These are phyloP conservation scores for Augochlorella aurata DNA, from an alignment of 2,888 invertebrate genomes.

Conservation along the genomic window DNA sequence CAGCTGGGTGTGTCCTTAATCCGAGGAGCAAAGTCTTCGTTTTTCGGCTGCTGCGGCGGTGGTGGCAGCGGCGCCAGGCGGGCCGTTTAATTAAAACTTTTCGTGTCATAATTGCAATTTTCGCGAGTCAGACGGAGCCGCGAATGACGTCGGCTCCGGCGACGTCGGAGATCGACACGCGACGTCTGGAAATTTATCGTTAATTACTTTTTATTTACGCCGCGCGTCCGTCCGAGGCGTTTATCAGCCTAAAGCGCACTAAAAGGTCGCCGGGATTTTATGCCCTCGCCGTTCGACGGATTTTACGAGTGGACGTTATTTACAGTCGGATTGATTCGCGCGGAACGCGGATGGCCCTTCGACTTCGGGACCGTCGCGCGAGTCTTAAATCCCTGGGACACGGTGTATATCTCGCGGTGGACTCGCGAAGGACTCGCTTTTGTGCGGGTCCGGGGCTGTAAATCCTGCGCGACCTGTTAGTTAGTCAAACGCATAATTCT, in stretches of 20 bases:
- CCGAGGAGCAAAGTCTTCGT: constrained; percentile 24
- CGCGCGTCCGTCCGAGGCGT: constrained; percentile 32
- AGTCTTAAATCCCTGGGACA: constrained; percentile 48
- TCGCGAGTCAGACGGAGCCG: neutral
- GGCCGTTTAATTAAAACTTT: constrained; percentile 56
- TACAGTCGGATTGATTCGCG: constrained; percentile 68
- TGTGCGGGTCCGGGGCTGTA: constrained; percentile 48
- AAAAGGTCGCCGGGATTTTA: constrained; percentile 60
- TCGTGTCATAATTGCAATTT: constrained; percentile 48
- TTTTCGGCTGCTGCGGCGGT: constrained; percentile 17
- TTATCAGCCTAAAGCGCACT: constrained; percentile 60
- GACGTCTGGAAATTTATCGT: constrained; percentile 60
- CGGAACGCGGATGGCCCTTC: constrained; percentile 54
- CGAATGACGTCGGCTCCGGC: neutral
- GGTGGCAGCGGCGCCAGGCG: neutral
- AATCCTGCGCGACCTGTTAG: constrained; percentile 53
- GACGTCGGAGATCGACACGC: neutral
- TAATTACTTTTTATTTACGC: constrained; percentile 68
- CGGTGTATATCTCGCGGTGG: constrained; percentile 29
- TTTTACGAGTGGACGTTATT: constrained; percentile 68
- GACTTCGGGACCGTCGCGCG: constrained; percentile 36
- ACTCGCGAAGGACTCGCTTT: constrained; percentile 36
- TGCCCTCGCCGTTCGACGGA: constrained; percentile 43
- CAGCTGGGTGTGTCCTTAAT: constrained; percentile 30
- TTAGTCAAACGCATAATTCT: constrained; percentile 59